Base-by-base conservation (phyloP, 2,113 vertebrate species). In the Cyprinodon variegatus region DNA sequence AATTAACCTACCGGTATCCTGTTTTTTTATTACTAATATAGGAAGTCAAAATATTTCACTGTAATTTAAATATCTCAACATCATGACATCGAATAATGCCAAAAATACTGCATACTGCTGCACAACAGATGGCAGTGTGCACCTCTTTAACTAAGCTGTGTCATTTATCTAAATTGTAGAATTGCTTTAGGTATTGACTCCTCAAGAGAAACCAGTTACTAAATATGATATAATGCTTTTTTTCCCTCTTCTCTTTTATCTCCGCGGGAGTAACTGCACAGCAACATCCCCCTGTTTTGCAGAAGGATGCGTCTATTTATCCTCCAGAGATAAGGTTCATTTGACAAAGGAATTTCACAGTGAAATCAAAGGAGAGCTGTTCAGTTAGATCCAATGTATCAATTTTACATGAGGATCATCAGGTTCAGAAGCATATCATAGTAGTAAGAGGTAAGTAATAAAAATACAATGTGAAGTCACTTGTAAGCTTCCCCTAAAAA, bases 101-200 rank as follows among this genome's bases (percentile, higher is more conserved):
- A 29, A 29, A n/a, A 57, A 57, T n/a, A 57, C 8, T n/a, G 17
- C 50, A 57, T n/a, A 57, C 7, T 17, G 20, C 15, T n/a, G 70
- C 14, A n/a, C 78, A 77, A 70, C 48, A 83, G 88, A 74, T 75
- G 83, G 85, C 85, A 85, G 85, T 70, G 41, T 72, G 43, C 29
- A 62, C 66, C 78, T 77, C 69, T 61, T 61, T 37, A 37, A 38
- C 60, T 36, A 13, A 14, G 3, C 11, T 37, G 17, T 57, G 9
- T 53, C 4, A n/a, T 57, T 15, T 10, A 53, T 53, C 50, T 53
- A 13, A 53, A 20, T 20, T 53, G 15, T 8, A 57, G 50, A 57
- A 57, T 53, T 53, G 48, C 50, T 20, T 5, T 14, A 5, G 15
- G 17, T 57, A 57, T 57, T 57, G 8, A n/a, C 8, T 57, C 17